These are phyloP conservation scores for Macrotis lagotis DNA, from an alignment of 2,113 vertebrate species.

Conservation along the genomic window DNA sequence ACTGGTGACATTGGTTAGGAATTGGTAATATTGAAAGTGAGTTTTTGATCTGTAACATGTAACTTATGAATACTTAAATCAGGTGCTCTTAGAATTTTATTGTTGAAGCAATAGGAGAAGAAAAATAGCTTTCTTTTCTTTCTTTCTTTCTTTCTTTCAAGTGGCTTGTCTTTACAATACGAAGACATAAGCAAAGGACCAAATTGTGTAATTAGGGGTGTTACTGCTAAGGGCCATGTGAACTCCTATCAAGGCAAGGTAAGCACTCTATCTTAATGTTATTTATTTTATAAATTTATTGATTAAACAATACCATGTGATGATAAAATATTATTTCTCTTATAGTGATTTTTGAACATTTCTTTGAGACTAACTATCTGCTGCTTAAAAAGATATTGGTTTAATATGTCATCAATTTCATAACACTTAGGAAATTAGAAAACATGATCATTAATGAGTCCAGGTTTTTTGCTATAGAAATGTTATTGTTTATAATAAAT, in stretches of 20 bases:
- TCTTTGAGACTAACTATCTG: not conserved
- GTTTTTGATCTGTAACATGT: not conserved
- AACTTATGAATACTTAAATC: not conserved
- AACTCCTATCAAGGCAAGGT: constrained; percentile 90
- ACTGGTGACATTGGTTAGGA: not conserved
- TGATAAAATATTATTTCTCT: not conserved
- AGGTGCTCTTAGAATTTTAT: not conserved
- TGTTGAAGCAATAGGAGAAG: not conserved
- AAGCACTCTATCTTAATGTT: constrained; percentile 64
- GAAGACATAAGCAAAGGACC: constrained; percentile 78
- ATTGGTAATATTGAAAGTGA: not conserved
- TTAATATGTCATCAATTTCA: constrained; percentile 8
- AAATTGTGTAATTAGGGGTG: constrained; percentile 84
- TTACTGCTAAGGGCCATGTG: constrained; percentile 87
- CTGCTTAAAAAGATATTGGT: constrained; percentile 10
- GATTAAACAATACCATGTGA: not conserved
- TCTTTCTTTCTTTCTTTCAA: constrained; percentile 60
- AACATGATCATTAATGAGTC: not conserved
- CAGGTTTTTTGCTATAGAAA: not conserved
- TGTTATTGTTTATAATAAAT: not conserved
- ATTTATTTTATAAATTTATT: constrained; percentile 7
- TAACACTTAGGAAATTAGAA: not conserved
- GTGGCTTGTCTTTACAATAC: constrained; percentile 87
- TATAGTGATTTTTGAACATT: not conserved
- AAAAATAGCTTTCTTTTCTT: constrained; percentile 55